These are phyloP conservation scores for Phania funesta DNA, from an alignment of 2,888 invertebrate genomes.

Conservation along the genomic window DNA sequence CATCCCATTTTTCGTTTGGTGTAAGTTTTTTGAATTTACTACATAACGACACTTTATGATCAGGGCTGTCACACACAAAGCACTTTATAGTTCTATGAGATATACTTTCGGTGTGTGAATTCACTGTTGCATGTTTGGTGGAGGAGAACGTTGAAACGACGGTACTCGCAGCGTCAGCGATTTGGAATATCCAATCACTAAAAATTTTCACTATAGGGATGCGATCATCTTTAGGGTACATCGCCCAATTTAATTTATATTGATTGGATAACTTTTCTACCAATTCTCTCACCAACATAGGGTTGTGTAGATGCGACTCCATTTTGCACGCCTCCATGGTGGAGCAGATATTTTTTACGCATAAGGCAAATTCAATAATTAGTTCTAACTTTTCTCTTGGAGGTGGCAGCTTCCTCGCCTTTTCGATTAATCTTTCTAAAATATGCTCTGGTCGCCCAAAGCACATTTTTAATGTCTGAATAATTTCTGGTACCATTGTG, in stretches of 20 bases:
- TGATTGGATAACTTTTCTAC: constrained; percentile 34
- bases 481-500: constrained; percentile 41
- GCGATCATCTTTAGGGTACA: constrained; percentile 9
- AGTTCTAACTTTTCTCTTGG: constrained; percentile 27
- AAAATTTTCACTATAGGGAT: constrained; percentile 23
- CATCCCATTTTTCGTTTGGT: too few relatives aligned
- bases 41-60: too few relatives aligned
- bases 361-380: constrained; percentile 28
- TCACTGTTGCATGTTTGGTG: too few relatives aligned
- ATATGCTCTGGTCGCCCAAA: constrained; percentile 42
- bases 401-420: constrained; percentile 25
- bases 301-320: constrained; percentile 30
- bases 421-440: constrained; percentile 13
- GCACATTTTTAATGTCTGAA: constrained; percentile 29
- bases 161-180: constrained; percentile 9
- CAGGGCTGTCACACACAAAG: too few relatives aligned
- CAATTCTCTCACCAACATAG: constrained; percentile 33
- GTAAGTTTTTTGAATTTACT: too few relatives aligned
- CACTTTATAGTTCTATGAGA: too few relatives aligned
- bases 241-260: constrained; percentile 43
- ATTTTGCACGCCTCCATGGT: constrained; percentile 39
- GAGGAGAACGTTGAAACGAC: too few relatives aligned
- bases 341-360: constrained; percentile 27
- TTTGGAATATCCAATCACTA: constrained; percentile 36
- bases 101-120: too few relatives aligned